Evolutionary conservation across 2,888 invertebrate genomes (phyloP).

Genomic region (Phorcus lineatus): DNA sequence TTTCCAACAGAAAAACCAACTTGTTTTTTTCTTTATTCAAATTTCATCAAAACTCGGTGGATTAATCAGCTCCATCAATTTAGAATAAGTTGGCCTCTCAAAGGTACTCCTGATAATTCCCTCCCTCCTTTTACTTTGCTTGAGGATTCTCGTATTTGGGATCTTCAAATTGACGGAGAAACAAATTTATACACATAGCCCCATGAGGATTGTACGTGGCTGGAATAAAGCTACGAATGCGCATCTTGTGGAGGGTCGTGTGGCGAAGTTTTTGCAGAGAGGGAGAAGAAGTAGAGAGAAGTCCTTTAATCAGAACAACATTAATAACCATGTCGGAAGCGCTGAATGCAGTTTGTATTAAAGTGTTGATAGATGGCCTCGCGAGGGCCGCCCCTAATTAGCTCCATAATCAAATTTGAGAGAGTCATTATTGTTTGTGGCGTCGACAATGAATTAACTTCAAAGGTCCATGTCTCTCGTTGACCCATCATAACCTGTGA

Average conservation of each 20-base stretch:
- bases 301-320: slow-evolving; percentile 44
- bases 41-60: background rate
- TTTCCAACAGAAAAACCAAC: background rate
- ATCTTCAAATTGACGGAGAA: slow-evolving; percentile 15
- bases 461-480: slow-evolving; percentile 31
- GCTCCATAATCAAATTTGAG: slow-evolving; percentile 62
- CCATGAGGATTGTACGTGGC: slow-evolving; percentile 14
- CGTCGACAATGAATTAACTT: slow-evolving; percentile 37
- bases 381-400: slow-evolving; percentile 55
- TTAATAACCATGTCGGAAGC: slow-evolving; percentile 52
- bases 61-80: slow-evolving; percentile 11
- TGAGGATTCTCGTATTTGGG: background rate
- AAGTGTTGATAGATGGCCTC: slow-evolving; percentile 58
- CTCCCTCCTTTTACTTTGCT: background rate
- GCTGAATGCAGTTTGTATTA: slow-evolving; percentile 56
- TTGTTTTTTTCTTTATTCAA: slow-evolving; percentile 2
- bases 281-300: background rate
- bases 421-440: slow-evolving; percentile 54
- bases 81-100: slow-evolving; percentile 7
- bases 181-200: slow-evolving; percentile 27
- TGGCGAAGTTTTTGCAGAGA: background rate
- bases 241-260: background rate
- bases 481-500: slow-evolving; percentile 9
- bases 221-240: background rate
- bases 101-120: slow-evolving; percentile 1